Percentiles rank a stretch among this genome's conserved stretches.
These are phyloP conservation scores for Thinocorus orbignyianus DNA, from an alignment of 2,113 vertebrate species.

Conservation along the genomic window DNA sequence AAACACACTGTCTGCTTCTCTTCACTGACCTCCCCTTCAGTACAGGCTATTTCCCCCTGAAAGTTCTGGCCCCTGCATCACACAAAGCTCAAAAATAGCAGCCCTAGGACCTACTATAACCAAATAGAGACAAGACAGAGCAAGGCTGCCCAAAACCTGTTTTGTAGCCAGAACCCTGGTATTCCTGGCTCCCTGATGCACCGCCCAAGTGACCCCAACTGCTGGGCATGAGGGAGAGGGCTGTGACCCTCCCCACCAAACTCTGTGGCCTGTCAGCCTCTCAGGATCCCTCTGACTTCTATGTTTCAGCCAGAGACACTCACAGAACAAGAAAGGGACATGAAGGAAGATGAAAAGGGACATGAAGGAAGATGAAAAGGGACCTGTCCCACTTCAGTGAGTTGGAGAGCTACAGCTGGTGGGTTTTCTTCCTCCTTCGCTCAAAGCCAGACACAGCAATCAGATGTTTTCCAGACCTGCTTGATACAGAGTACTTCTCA, in stretches of 20 bases:
- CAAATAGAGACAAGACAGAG: background rate
- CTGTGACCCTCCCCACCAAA: background rate
- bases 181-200: background rate
- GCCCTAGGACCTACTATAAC: background rate
- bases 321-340: background rate
- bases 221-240: background rate
- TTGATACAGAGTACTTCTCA: background rate
- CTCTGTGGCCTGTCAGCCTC: background rate
- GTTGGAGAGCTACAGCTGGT: background rate
- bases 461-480: background rate
- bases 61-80: background rate
- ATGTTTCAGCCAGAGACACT: accelerated
- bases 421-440: background rate
- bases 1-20: background rate
- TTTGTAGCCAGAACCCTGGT: background rate
- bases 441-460: background rate
- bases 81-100: background rate
- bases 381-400: background rate
- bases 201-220: accelerated
- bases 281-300: background rate
- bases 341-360: background rate
- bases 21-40: background rate
- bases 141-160: background rate
- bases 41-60: background rate
- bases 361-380: background rate